Conservation (phyloP, 2,797 vertebrate genomes). For the Melanotaenia maccullochi region DNA sequence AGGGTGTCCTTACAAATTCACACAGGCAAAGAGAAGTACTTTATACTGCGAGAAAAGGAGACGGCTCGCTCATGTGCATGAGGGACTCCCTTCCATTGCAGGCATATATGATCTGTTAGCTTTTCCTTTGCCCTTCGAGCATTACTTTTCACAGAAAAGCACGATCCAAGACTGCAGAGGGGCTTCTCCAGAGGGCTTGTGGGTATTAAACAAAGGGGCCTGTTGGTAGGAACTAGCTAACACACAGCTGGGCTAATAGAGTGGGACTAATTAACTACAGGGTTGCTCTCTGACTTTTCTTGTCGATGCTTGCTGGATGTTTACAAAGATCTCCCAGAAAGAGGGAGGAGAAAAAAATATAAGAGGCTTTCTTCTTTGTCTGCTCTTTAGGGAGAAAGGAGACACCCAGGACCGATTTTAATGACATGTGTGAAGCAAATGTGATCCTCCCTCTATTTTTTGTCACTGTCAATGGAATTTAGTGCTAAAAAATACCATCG, state of each 20-base stretch:
- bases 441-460: slow-evolving; percentile 70
- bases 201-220: slow-evolving; percentile 66
- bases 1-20: slow-evolving; percentile 75
- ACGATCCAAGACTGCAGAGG: slow-evolving; percentile 58
- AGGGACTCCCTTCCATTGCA: slow-evolving; percentile 54
- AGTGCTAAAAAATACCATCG: slow-evolving; percentile 68
- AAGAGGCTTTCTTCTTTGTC: slow-evolving; percentile 68
- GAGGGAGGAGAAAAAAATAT: slow-evolving; percentile 58
- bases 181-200: slow-evolving; percentile 70
- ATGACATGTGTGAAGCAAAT: slow-evolving; percentile 82
- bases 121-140: slow-evolving; percentile 72
- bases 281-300: slow-evolving; percentile 52
- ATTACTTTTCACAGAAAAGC: slow-evolving; percentile 67
- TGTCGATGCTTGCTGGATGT: slow-evolving; percentile 64
- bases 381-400: slow-evolving; percentile 67
- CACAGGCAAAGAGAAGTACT: slow-evolving; percentile 74
- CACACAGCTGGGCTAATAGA: slow-evolving; percentile 76
- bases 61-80: slow-evolving; percentile 57
- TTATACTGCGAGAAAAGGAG: slow-evolving; percentile 69
- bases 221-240: slow-evolving; percentile 63
- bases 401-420: slow-evolving; percentile 76
- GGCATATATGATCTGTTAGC: slow-evolving; percentile 71
- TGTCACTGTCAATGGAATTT: slow-evolving; percentile 72
- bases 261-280: slow-evolving; percentile 76
- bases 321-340: slow-evolving; percentile 73